Conservation (phyloP, 2,113 vertebrate genomes). For the Sardina pilchardus region DNA sequence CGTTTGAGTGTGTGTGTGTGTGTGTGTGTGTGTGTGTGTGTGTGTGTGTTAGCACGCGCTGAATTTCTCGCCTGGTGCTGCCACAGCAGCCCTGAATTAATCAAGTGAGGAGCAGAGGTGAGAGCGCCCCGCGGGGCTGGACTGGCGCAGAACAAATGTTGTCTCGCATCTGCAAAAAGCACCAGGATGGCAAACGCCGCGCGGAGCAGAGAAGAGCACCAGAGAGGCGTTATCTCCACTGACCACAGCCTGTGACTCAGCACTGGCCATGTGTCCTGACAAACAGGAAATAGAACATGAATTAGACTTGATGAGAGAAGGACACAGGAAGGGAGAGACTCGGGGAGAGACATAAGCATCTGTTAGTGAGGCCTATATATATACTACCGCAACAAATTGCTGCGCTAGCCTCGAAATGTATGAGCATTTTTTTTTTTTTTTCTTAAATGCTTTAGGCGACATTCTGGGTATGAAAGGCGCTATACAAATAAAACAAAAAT, state of each 20-base stretch:
- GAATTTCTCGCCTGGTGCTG: background rate
- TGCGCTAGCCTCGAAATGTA: no score
- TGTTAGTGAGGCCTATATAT: no score
- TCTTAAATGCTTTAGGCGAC: no score
- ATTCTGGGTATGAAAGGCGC: no score
- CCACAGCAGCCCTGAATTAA: slow-evolving; percentile 17
- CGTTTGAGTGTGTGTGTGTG: background rate
- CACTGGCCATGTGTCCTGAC: background rate
- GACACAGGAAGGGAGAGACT: background rate
- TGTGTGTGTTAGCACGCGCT: background rate
- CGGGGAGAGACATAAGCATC: no score
- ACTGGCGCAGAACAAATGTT: slow-evolving; percentile 14
- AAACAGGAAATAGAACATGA: background rate
- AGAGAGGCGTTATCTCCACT: background rate
- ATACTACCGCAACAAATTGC: no score
- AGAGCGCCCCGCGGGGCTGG: background rate
- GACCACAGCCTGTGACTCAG: background rate
- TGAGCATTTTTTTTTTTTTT: no score
- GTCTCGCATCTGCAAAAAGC: background rate
- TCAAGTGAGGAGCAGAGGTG: slow-evolving; percentile 13
- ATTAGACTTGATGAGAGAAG: background rate
- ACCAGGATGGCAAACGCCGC: background rate
- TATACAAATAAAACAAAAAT: no score
- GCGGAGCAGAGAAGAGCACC: background rate
- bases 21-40: background rate